Percentiles rank a stretch among this genome's conserved stretches.
phyloP scores from a whole-genome alignment of 2,113 vertebrate genomes.

The Emydura subglobosa region DNA sequence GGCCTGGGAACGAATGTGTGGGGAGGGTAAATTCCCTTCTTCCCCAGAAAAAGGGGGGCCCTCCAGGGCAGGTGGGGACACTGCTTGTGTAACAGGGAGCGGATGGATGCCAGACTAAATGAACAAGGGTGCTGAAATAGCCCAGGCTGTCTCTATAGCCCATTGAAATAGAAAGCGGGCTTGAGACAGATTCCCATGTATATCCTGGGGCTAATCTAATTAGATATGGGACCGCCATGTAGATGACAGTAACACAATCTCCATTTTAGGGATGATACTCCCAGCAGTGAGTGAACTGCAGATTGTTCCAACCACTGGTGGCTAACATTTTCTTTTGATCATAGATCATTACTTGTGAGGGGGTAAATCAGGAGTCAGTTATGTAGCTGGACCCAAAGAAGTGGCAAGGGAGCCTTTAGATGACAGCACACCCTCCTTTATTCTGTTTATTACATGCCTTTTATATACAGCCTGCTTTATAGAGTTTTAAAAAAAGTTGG shows the following conservation, averaged over 20 bases:
- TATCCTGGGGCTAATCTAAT: not conserved
- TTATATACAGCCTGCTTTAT: not conserved
- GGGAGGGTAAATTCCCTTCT: slow-evolving; percentile 63
- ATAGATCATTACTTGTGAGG: not conserved
- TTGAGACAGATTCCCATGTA: slow-evolving; percentile 59
- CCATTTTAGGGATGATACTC: not conserved
- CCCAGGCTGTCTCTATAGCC: slow-evolving; percentile 26
- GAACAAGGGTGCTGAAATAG: slow-evolving; percentile 37
- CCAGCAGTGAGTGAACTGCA: not conserved
- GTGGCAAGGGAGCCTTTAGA: not conserved
- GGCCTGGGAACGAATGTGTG: slow-evolving; percentile 54
- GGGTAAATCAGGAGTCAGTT: not conserved
- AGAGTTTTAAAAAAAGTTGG: not conserved
- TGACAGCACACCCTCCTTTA: not conserved
- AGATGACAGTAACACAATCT: not conserved
- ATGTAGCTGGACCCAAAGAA: not conserved
- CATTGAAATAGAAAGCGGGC: slow-evolving; percentile 37
- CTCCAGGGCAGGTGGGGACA: slow-evolving; percentile 36
- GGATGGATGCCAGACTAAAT: not conserved
- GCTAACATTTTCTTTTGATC: not conserved
- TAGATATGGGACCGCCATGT: not conserved
- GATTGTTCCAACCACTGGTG: not conserved
- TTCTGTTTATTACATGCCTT: not conserved
- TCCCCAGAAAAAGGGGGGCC: slow-evolving; percentile 48
- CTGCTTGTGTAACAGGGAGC: not conserved